phyloP scores from a whole-genome alignment of 1,140 invertebrate genomes.

The Heliconius eleuchia region DNA sequence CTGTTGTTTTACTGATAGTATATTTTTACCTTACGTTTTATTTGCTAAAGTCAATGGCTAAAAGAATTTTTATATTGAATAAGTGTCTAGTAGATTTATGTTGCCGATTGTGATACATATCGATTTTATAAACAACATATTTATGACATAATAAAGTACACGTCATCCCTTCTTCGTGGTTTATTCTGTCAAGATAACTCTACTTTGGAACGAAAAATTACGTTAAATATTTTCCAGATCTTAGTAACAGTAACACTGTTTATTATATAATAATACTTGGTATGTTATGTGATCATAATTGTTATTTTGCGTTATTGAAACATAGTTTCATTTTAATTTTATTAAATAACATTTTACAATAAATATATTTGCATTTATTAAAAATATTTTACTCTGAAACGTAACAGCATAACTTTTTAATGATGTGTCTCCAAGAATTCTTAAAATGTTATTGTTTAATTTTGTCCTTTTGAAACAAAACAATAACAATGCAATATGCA shows the following conservation, averaged over 20 bases:
- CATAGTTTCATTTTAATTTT: too few species aligned
- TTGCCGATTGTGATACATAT: neutral
- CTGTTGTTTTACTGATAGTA: neutral
- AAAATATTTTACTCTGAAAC: conserved; percentile 30
- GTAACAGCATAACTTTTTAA: conserved; percentile 1
- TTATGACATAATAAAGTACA: too few species aligned
- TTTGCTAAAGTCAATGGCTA: neutral
- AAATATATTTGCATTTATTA: neutral
- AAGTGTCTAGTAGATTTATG: neutral
- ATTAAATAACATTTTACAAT: too few species aligned
- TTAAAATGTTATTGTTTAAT: conserved; percentile 5
- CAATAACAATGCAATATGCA: conserved; percentile 1
- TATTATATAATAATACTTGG: neutral
- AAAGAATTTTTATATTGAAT: neutral
- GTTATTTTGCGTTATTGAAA: too few species aligned
- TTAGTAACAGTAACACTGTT: neutral
- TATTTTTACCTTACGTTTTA: neutral
- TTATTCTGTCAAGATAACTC: too few species aligned
- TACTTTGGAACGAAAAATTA: too few species aligned
- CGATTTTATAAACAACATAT: too few species aligned
- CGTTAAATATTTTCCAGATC: too few species aligned
- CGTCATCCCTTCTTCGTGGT: too few species aligned
- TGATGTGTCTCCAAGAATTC: neutral
- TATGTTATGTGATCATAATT: too few species aligned
- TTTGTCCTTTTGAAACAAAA: neutral